A percentile compares a stretch with the other conserved stretches of the same genome.
phyloP scores from a whole-genome alignment of 2,797 vertebrate species.

The Epinephelus malabaricus region DNA sequence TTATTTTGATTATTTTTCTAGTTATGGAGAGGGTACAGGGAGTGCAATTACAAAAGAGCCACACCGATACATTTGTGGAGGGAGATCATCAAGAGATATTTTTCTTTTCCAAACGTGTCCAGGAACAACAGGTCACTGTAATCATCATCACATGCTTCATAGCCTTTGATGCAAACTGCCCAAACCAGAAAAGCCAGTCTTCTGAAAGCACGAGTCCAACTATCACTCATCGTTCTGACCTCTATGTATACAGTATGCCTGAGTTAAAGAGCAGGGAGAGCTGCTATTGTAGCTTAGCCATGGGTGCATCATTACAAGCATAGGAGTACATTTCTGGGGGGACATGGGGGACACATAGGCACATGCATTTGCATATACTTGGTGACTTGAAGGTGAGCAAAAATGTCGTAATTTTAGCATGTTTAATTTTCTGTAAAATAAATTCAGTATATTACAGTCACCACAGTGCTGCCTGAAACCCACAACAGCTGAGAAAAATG shows the following conservation, averaged over 20 bases:
- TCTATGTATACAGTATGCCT: background rate
- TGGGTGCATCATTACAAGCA: too few species aligned
- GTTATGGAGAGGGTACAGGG: background rate
- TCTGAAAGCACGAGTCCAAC: background rate
- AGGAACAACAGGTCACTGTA: background rate
- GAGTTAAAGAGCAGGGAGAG: background rate
- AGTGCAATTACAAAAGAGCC: background rate
- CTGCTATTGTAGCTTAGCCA: too few species aligned
- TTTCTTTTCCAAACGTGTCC: background rate
- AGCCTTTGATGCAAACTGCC: background rate
- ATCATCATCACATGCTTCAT: background rate
- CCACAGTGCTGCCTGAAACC: background rate
- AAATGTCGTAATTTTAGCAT: background rate
- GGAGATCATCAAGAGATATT: background rate
- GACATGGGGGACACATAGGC: too few species aligned
- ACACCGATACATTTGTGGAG: background rate
- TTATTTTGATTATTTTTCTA: background rate
- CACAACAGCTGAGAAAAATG: background rate
- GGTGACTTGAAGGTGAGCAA: background rate
- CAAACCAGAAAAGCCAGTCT: constrained; percentile 12
- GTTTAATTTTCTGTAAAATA: background rate
- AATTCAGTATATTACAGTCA: background rate
- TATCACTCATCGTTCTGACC: background rate
- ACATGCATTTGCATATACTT: too few species aligned
- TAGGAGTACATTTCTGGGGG: too few species aligned